Conservation (phyloP, 2,797 vertebrate genomes). For the Tarsius wallacei region DNA sequence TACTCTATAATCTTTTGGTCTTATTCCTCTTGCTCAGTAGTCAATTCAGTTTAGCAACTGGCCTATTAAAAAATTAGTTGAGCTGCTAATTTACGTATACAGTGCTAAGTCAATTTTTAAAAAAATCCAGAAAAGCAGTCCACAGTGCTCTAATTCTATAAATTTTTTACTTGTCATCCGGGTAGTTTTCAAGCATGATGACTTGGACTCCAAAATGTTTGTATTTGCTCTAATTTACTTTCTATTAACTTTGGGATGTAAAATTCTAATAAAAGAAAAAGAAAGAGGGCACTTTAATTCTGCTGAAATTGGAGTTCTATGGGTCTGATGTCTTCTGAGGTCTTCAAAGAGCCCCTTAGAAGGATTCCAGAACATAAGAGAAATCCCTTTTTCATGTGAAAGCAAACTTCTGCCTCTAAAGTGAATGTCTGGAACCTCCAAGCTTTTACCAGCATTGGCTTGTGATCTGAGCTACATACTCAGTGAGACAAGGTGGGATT, state of each 20-base stretch:
- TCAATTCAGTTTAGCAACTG: background rate
- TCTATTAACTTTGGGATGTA: background rate
- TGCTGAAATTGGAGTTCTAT: background rate
- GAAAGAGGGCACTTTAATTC: background rate
- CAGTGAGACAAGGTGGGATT: conserved; percentile 51
- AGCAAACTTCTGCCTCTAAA: conserved; percentile 57
- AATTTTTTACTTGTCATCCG: background rate
- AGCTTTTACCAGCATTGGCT: conserved; percentile 60
- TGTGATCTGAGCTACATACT: conserved; percentile 62
- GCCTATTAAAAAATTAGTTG: background rate
- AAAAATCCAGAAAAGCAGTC: conserved; percentile 20
- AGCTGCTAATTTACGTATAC: background rate
- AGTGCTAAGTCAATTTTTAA: background rate
- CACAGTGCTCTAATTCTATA: background rate
- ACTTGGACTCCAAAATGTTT: conserved; percentile 18
- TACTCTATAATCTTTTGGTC: background rate
- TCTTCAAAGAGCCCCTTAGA: conserved; percentile 20
- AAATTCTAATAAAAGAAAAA: background rate
- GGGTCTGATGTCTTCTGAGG: background rate
- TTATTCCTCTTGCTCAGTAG: background rate
- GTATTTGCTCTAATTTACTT: background rate
- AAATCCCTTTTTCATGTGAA: conserved; percentile 40
- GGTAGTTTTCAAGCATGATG: background rate
- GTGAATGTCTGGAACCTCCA: conserved; percentile 34
- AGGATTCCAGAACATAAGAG: conserved; percentile 28